Conservation (phyloP, 2,797 vertebrate genomes). For the Chaetodon trifasciatus region DNA sequence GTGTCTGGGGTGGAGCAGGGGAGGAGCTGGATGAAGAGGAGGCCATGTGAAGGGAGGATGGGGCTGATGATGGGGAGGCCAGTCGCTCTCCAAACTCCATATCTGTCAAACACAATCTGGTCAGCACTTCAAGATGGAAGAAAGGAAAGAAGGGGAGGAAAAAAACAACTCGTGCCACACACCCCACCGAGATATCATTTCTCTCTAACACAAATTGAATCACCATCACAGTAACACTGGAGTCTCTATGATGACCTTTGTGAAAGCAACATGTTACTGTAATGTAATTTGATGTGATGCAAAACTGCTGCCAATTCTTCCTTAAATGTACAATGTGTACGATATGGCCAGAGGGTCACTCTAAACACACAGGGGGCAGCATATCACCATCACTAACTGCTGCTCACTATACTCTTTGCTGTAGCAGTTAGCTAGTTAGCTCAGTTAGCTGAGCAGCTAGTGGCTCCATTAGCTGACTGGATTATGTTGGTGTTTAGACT, state of each 20-base stretch:
- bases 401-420: no score
- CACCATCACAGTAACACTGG: background rate
- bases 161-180: background rate
- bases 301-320: no score
- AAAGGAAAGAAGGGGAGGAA: constrained; percentile 10
- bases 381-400: no score
- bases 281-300: no score
- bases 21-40: constrained; percentile 82
- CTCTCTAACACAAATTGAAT: constrained; percentile 15
- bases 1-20: constrained; percentile 82
- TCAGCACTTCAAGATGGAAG: constrained; percentile 63
- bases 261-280: background rate
- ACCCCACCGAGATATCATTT: background rate
- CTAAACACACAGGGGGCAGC: no score
- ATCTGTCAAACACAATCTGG: constrained; percentile 85
- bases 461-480: no score
- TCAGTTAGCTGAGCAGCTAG: no score
- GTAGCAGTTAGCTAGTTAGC: no score
- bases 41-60: constrained; percentile 82
- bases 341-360: no score
- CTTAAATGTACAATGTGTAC: no score
- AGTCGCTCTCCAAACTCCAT: constrained; percentile 95
- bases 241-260: background rate
- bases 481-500: no score
- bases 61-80: constrained; percentile 82